phyloP scores from a whole-genome alignment of 2,888 invertebrate species.

The Melanophora roralis region DNA sequence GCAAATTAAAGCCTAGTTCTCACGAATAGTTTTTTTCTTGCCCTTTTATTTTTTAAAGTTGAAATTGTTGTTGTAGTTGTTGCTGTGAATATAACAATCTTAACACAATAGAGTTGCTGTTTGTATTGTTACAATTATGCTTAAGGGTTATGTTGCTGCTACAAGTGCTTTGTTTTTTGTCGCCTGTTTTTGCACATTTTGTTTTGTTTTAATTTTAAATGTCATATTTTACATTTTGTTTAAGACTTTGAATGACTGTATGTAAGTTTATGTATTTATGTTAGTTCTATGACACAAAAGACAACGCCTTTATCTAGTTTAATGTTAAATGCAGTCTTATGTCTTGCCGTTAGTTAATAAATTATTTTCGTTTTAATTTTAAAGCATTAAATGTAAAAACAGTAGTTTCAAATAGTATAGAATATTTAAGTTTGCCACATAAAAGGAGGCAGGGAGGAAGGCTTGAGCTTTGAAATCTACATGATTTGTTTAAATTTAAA shows the following conservation, averaged over 20 bases:
- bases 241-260: background rate
- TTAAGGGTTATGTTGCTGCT: constrained; percentile 43
- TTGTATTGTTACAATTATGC: constrained; percentile 58
- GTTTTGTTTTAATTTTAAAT: constrained; percentile 47
- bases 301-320: constrained; percentile 46
- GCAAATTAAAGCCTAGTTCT: background rate
- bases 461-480: background rate
- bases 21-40: constrained; percentile 6
- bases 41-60: background rate
- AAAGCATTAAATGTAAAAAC: background rate
- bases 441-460: background rate
- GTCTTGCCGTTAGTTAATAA: constrained; percentile 34
- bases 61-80: constrained; percentile 3
- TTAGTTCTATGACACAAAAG: constrained; percentile 8
- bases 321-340: constrained; percentile 42
- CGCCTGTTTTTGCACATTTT: constrained; percentile 25
- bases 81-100: constrained; percentile 44
- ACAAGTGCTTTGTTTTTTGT: constrained; percentile 28
- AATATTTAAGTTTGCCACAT: background rate
- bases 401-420: background rate
- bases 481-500: background rate
- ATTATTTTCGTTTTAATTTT: constrained; percentile 31
- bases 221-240: constrained; percentile 43
- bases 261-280: background rate
- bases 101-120: constrained; percentile 33